Percentiles rank a stretch among this genome's conserved stretches.
Evolutionary conservation across 2,797 vertebrate species (phyloP).

Genomic region (Mus minutoides): DNA sequence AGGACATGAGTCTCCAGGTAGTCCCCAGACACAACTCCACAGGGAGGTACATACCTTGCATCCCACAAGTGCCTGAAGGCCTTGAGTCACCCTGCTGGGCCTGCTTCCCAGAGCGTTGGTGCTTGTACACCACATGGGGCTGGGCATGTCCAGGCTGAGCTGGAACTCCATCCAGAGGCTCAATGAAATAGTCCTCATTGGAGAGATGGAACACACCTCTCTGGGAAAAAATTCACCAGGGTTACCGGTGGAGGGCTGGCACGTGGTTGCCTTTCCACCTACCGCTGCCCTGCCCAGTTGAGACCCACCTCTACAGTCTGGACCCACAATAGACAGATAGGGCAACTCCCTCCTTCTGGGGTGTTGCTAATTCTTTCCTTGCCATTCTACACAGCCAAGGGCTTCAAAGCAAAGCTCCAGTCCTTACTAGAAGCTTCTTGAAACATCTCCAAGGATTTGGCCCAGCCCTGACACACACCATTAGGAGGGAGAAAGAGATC

Average conservation of each 20-base stretch:
- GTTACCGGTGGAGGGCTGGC: neutral
- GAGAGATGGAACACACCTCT: constrained; percentile 94
- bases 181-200: constrained; percentile 95
- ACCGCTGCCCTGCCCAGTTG: neutral
- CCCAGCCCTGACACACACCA: neutral
- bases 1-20: neutral
- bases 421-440: neutral
- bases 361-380: neutral
- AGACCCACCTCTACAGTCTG: neutral
- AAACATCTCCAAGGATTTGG: neutral
- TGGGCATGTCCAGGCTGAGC: constrained; percentile 83
- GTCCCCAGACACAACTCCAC: accelerated
- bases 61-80: constrained; percentile 87
- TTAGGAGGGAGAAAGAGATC: neutral
- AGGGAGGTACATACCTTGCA: constrained; percentile 86
- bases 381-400: neutral
- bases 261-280: neutral
- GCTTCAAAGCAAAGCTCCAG: neutral
- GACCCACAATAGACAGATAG: accelerated
- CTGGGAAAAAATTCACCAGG: constrained; percentile 83
- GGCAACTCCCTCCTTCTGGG: neutral
- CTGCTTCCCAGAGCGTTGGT: constrained; percentile 81
- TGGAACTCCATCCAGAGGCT: constrained; percentile 87
- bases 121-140: constrained; percentile 94
- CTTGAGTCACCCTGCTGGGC: neutral